Conservation (phyloP, 1,140 invertebrate species). For the Dolichoris vasculosae region DNA sequence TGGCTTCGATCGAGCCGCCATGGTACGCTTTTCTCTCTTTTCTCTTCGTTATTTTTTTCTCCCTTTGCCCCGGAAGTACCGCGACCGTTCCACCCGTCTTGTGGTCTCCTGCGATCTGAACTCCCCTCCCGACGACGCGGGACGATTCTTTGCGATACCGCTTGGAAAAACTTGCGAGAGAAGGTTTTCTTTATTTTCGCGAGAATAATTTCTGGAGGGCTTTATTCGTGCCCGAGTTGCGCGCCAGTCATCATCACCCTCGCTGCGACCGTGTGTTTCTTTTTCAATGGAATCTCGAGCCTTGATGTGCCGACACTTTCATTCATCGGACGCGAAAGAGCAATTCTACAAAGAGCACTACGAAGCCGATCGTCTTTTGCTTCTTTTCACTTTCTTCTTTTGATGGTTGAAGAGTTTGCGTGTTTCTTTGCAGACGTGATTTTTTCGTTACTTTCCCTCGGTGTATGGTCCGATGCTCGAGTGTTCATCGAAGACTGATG, state of each 20-base stretch:
- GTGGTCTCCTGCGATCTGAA: too few relatives aligned
- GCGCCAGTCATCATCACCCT: background rate
- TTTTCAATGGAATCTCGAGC: too few relatives aligned
- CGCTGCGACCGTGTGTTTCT: background rate
- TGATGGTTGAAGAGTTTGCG: background rate
- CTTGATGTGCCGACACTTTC: background rate
- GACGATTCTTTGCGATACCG: too few relatives aligned
- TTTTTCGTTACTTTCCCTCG: background rate
- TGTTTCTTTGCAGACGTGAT: background rate
- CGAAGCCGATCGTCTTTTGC: background rate
- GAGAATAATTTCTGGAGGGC: background rate
- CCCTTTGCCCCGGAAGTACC: too few relatives aligned
- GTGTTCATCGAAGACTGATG: background rate
- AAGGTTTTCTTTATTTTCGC: too few relatives aligned
- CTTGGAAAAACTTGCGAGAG: background rate
- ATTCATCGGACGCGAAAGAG: background rate
- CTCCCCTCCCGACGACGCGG: too few relatives aligned
- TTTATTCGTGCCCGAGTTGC: background rate
- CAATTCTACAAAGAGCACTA: too few relatives aligned
- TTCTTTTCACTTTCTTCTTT: constrained; percentile 4
- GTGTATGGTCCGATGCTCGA: background rate
- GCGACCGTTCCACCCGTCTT: too few relatives aligned
- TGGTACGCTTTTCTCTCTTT: background rate
- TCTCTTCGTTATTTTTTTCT: background rate
- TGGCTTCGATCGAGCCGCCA: background rate